Evolutionary conservation across 2,888 invertebrate species (phyloP).

Genomic region (Chalcosyrphus nemorum): DNA sequence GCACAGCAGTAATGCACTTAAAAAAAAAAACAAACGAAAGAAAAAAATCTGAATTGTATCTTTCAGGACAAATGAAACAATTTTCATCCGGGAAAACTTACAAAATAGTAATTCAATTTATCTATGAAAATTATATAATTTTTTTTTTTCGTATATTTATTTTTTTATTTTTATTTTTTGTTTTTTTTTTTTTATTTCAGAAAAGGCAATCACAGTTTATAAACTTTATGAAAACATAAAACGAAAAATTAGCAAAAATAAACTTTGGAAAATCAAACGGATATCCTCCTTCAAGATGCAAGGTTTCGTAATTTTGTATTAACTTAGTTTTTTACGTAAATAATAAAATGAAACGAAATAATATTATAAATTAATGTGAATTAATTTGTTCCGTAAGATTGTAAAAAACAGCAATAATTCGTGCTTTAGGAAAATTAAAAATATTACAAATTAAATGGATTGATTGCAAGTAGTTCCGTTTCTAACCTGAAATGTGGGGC

Average conservation of each 20-base stretch:
- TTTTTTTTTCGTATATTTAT: neutral
- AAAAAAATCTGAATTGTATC: neutral
- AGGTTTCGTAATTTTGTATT: neutral
- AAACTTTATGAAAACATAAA: neutral
- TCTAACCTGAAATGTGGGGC: neutral
- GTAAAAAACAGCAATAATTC: too few species aligned
- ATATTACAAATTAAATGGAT: too few species aligned
- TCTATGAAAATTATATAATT: too few species aligned
- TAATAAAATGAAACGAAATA: neutral
- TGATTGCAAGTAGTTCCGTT: neutral
- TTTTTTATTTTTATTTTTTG: neutral
- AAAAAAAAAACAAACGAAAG: slow-evolving; percentile 1
- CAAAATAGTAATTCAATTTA: neutral
- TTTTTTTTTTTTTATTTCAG: neutral
- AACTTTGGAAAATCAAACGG: neutral
- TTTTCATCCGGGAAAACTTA: slow-evolving; percentile 59
- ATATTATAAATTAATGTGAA: too few species aligned
- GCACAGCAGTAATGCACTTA: slow-evolving; percentile 66
- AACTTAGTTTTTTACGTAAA: neutral
- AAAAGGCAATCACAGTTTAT: neutral
- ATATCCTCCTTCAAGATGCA: neutral
- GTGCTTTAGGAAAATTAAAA: neutral
- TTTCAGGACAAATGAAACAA: slow-evolving; percentile 1
- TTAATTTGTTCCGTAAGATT: neutral
- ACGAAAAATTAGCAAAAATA: too few species aligned